These are phyloP conservation scores for Hymenopus coronatus DNA, from an alignment of 2,888 invertebrate species.

Conservation along the genomic window DNA sequence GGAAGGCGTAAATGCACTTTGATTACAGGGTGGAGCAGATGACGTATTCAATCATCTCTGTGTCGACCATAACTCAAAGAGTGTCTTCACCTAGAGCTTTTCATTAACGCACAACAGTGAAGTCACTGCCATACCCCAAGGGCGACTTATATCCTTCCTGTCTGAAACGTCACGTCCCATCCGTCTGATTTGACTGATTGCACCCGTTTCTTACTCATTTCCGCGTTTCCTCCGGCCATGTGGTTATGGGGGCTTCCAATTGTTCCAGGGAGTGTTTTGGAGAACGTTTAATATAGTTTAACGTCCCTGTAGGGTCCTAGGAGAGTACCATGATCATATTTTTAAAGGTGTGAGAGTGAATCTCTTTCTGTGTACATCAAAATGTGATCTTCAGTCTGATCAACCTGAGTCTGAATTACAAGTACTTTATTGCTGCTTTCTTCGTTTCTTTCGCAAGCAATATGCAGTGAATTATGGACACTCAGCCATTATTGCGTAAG, in stretches of 20 bases:
- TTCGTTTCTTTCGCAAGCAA: background rate
- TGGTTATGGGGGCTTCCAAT: background rate
- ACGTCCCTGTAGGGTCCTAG: background rate
- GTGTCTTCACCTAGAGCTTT: background rate
- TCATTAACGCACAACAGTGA: background rate
- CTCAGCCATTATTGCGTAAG: background rate
- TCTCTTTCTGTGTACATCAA: background rate
- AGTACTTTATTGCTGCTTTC: background rate
- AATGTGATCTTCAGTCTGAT: background rate
- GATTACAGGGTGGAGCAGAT: conserved; percentile 4
- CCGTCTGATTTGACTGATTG: background rate
- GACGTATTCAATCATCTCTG: background rate
- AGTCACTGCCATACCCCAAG: background rate
- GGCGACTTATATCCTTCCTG: background rate
- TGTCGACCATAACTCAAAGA: background rate
- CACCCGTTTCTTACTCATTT: background rate
- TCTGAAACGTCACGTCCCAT: background rate
- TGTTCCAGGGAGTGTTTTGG: background rate
- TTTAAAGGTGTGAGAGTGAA: background rate
- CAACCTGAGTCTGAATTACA: too few relatives aligned
- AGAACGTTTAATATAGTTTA: background rate
- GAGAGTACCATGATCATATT: background rate
- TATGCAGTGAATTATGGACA: background rate
- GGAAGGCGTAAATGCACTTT: background rate
- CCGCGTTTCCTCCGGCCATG: background rate